A percentile compares a stretch with the other conserved stretches of the same genome.
These are phyloP conservation scores for Drosophila diplacantha DNA, from an alignment of 2,888 invertebrate genomes.

Conservation along the genomic window DNA sequence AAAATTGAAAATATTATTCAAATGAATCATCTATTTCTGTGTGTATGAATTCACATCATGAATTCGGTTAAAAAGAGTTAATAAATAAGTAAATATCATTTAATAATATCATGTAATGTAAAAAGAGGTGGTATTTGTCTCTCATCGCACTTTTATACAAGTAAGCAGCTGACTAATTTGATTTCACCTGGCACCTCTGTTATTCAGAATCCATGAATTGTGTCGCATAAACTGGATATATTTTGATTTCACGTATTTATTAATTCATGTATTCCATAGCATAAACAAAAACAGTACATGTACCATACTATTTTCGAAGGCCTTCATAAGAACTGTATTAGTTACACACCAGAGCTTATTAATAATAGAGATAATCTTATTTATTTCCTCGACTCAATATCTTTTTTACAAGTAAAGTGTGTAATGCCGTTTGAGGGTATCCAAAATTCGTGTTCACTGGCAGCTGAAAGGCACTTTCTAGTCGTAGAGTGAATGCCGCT, in stretches of 20 bases:
- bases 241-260: neutral
- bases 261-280: too few species aligned
- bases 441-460: neutral
- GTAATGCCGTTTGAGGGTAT: neutral
- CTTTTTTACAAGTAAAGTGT: too few species aligned
- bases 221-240: neutral
- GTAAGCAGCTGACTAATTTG: too few species aligned
- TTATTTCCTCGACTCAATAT: neutral
- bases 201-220: neutral
- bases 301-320: too few species aligned
- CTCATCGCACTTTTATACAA: too few species aligned
- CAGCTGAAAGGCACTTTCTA: constrained; percentile 9
- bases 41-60: neutral
- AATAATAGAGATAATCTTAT: neutral
- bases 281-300: too few species aligned
- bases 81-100: too few species aligned
- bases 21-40: neutral
- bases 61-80: neutral
- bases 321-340: too few species aligned
- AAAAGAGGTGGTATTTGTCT: too few species aligned
- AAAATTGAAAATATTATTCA: neutral
- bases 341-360: neutral
- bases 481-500: constrained; percentile 28
- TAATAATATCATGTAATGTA: too few species aligned
- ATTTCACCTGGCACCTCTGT: neutral